Conservation (phyloP, 1,140 invertebrate genomes). For the Drosophila parvula region DNA sequence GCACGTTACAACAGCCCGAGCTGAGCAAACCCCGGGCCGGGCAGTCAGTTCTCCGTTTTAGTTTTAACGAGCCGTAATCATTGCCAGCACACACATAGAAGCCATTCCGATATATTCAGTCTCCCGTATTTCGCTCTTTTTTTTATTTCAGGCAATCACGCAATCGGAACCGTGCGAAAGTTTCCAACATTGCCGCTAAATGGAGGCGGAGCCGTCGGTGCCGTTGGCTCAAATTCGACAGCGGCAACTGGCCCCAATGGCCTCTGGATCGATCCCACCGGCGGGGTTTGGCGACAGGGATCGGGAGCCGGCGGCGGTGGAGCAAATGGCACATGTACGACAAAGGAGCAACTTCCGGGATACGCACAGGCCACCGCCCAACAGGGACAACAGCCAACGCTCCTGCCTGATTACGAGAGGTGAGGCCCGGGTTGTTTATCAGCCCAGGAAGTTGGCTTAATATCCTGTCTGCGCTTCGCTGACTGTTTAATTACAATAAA, state of each 20-base stretch:
- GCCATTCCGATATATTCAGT: constrained; percentile 53
- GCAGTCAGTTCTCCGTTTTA: constrained; percentile 46
- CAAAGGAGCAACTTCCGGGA: constrained; percentile 84
- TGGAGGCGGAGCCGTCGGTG: constrained; percentile 54
- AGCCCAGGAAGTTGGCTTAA: constrained; percentile 72
- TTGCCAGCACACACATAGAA: constrained; percentile 43
- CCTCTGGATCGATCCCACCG: constrained; percentile 84
- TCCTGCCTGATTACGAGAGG: constrained; percentile 84
- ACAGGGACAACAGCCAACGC: constrained; percentile 60
- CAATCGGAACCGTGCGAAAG: constrained; percentile 84
- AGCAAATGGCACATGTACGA: constrained; percentile 50
- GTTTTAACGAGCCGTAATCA: constrained; percentile 67
- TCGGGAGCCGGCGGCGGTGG: constrained; percentile 11
- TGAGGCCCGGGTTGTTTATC: constrained; percentile 73
- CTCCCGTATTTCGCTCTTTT: constrained; percentile 32
- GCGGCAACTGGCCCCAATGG: constrained; percentile 58
- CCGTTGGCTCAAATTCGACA: constrained; percentile 54
- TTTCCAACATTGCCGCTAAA: constrained; percentile 84
- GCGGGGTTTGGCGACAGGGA: constrained; percentile 78
- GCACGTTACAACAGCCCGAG: constrained; percentile 49
- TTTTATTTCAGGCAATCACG: constrained; percentile 84
- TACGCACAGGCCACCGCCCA: constrained; percentile 81
- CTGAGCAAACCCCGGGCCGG: constrained; percentile 21
- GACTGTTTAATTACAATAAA: constrained; percentile 77
- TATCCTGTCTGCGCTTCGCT: constrained; percentile 75